Base-by-base conservation (phyloP, 1,140 invertebrate genomes). In the Drosophila lowei region DNA sequence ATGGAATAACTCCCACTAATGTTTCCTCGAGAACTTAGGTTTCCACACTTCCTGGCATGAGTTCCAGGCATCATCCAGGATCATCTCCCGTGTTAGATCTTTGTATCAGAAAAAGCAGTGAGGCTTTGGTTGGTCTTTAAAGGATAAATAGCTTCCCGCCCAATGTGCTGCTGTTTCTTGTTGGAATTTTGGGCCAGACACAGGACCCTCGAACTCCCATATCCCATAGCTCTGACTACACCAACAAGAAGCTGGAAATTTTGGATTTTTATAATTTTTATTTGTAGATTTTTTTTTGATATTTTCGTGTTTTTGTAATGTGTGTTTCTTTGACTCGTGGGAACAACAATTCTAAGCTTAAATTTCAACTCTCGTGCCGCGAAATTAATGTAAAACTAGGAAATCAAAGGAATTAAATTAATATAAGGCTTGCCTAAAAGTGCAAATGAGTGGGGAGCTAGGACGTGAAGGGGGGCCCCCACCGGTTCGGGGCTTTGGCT, bases 281-380 rank as follows among this genome's bases (percentile, higher is more conserved):
- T 76, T 84, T 67, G 48, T 60, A 68, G 47, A 13, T 70, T 70
- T 81, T 62, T 80, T 72, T 48, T 8, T 8, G n/a, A 46, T 59
- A 52, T 47, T 52, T 77, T 67, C 61, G 55, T 23, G 28, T 55
- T 59, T 64, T 42, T 59, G 46, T 70, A 6, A 50, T 60, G 44
- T 83, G 71, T 18, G 18, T 66, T 43, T 60, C 18, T 60, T 66
- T 46, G 64, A 65, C 55, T 65, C 58, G 23, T 41, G 48, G 70
- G 66, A 73, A 79, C 66, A 72, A 85, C 80, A 85, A 80, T 68
- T 64, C 66, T 85, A 84, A 76, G 43, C 80, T 76, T 84, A 84
- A 76, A 79, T 79, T 84, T 79, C 76, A 79, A 84, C 70, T 68
- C 63, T 73, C 63, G 66, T 76, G 47, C 58, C n/a, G 42, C 66